Percentiles rank a stretch among this genome's conserved stretches.
phyloP scores from a whole-genome alignment of 2,113 vertebrate species.

The Arvicanthis niloticus region DNA sequence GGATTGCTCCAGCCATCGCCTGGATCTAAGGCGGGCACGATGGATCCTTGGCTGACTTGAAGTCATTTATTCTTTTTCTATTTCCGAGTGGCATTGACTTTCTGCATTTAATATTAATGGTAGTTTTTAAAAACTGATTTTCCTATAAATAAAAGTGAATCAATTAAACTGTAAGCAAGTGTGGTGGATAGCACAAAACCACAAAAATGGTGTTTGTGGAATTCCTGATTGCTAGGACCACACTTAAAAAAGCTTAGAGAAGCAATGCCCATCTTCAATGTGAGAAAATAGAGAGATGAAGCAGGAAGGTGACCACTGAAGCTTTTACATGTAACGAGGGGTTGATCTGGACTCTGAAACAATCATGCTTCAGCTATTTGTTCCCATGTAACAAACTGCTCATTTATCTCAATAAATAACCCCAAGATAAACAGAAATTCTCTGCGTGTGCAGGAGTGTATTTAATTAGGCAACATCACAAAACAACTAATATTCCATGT shows the following conservation, averaged over 20 bases:
- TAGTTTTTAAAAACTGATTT: constrained; percentile 1
- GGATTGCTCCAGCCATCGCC: background rate
- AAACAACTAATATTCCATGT: background rate
- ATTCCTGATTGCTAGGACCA: background rate
- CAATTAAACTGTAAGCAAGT: constrained; percentile 18
- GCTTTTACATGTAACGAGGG: background rate
- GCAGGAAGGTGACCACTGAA: background rate
- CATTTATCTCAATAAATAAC: background rate
- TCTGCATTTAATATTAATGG: background rate
- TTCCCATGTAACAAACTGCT: background rate
- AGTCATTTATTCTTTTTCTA: background rate
- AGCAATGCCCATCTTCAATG: background rate
- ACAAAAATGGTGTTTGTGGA: background rate
- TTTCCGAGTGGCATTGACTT: background rate
- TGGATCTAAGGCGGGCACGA: background rate
- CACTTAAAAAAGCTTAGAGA: background rate
- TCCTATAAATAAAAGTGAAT: background rate
- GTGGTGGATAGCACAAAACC: background rate
- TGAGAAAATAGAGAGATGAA: background rate
- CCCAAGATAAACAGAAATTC: background rate
- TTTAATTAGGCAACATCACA: background rate
- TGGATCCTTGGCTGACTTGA: background rate
- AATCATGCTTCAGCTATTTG: background rate
- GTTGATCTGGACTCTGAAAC: background rate
- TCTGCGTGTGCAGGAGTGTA: background rate